Conservation (phyloP, 2,113 vertebrate species). For the Glaucomys volans region DNA sequence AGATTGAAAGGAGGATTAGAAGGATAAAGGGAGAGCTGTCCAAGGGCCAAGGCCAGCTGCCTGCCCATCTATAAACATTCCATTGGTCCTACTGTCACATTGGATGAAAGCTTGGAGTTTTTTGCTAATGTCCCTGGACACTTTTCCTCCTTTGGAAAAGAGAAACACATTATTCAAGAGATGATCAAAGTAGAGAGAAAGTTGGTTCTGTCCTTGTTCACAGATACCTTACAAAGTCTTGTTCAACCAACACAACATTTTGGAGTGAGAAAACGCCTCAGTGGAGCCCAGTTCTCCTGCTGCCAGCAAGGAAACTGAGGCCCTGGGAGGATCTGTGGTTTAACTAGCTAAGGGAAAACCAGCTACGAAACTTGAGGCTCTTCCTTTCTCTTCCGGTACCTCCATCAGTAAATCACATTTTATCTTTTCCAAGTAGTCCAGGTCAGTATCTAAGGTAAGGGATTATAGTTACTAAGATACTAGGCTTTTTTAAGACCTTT, state of each 20-base stretch:
- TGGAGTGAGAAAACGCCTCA: not conserved
- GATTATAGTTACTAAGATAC: conserved; percentile 14
- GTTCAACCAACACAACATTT: not conserved
- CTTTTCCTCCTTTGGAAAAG: not conserved
- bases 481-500: conserved; percentile 1
- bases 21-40: conserved; percentile 64
- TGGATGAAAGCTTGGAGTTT: conserved; percentile 47
- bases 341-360: conserved; percentile 39
- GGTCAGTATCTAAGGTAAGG: not conserved
- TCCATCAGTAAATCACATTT: conserved; percentile 16
- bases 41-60: conserved; percentile 35
- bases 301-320: conserved; percentile 54
- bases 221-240: not conserved
- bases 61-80: conserved; percentile 70
- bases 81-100: conserved; percentile 31
- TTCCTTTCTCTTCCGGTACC: not conserved
- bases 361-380: not conserved
- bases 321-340: not conserved
- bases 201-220: not conserved
- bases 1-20: conserved; percentile 69
- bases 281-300: not conserved
- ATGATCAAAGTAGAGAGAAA: not conserved
- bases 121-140: not conserved
- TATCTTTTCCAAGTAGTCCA: not conserved
- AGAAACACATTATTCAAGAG: conserved; percentile 42